Base-by-base conservation (phyloP, 2,797 vertebrate genomes). In the Benthosema pterotum region DNA sequence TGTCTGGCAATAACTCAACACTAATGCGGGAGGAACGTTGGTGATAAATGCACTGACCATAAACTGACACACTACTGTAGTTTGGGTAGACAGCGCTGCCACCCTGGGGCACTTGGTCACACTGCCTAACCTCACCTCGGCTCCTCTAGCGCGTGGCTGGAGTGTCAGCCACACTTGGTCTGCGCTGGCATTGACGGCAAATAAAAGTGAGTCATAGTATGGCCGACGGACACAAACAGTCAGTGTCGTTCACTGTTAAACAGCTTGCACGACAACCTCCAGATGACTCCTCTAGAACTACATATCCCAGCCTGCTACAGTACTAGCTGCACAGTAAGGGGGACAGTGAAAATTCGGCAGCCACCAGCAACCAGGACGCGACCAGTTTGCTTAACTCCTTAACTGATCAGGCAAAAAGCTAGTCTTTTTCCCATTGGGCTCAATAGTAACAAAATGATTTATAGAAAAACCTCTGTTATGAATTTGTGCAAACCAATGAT, bases 1-100 rank as follows among this genome's bases (percentile, higher is more conserved):
- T 72, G 2, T 64, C 62, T 69, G 74, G 45, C 45, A 25, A 32
- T 52, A 75, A 54, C 63, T 80, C 67, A 65, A 74, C 53, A 3
- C 46, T 89, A 82, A 89, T 89, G 78, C 76, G 78, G 73, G 68
- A 71, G 85, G 88, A n/a, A 87, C 89, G 87, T 88, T 81, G 79
- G 78, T 85, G 88, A 88, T 89, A 89, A 91, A 89, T 73, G 86
- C 87, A 87, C 74, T 88, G 85, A 89, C 88, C 87, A 89, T 89
- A 89, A 91, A 90, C 82, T 84, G 87, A 88, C 83, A 89, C 83
- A 89, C 83, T n/a, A n/a, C n/a, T n/a, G 83, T 79, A 77, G 60
- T 46, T n/a, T n/a, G n/a, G 72, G 78, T 70, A 70, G 70, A 78
- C 75, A 67, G 72, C 75, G 69, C 71, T 79, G 79, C 82, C 89